phyloP scores from a whole-genome alignment of 1,140 invertebrate species.

The Eriosoma lanigerum region DNA sequence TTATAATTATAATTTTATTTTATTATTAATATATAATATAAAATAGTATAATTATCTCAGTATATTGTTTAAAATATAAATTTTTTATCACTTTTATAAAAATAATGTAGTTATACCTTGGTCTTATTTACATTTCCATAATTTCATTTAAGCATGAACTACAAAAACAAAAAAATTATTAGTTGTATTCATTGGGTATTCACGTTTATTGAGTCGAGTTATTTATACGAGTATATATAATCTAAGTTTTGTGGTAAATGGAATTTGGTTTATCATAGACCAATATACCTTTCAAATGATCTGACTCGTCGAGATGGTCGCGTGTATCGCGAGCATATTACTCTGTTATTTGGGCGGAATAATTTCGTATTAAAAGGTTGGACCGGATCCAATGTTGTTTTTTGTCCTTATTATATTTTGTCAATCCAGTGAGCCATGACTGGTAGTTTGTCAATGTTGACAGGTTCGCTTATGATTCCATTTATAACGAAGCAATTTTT shows the following conservation, averaged over 20 bases:
- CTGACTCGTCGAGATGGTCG: constrained; percentile 28
- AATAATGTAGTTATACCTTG: too few relatives aligned
- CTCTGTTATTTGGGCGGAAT: constrained; percentile 44
- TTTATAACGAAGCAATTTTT: constrained; percentile 49
- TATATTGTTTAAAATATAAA: too few relatives aligned
- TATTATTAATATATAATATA: too few relatives aligned
- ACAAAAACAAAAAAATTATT: too few relatives aligned
- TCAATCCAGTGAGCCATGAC: constrained; percentile 45
- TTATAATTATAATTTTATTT: too few relatives aligned
- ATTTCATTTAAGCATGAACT: too few relatives aligned
- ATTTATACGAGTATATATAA: constrained; percentile 7
- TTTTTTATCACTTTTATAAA: too few relatives aligned
- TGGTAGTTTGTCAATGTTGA: constrained; percentile 47
- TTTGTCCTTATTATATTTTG: constrained; percentile 46
- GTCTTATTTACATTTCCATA: too few relatives aligned
- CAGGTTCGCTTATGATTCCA: constrained; percentile 43
- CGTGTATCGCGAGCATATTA: constrained; percentile 38
- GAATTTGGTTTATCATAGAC: constrained; percentile 28
- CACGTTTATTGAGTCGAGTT: background rate
- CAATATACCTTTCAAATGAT: background rate
- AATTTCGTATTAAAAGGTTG: constrained; percentile 51
- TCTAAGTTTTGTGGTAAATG: background rate
- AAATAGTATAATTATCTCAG: too few relatives aligned
- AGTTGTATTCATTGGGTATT: too few relatives aligned
- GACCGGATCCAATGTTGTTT: constrained; percentile 52